Conservation (phyloP, 2,888 invertebrate genomes). For the Andricus curvator region DNA sequence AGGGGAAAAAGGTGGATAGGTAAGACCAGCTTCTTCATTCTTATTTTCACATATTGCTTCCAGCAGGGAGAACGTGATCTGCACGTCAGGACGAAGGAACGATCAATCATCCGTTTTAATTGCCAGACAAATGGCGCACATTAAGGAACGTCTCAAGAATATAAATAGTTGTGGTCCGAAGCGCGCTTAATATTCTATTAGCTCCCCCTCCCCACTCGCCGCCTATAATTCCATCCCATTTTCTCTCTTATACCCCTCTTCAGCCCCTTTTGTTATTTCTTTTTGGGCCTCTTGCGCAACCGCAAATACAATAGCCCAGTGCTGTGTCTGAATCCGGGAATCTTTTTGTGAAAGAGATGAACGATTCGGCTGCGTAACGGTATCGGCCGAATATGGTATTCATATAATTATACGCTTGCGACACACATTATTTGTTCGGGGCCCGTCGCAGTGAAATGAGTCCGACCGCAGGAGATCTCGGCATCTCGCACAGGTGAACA, state of each 20-base stretch:
- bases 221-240: neutral
- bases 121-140: conserved; percentile 69
- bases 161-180: conserved; percentile 58
- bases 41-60: conserved; percentile 57
- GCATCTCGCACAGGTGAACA: neutral
- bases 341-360: conserved; percentile 66
- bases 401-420: conserved; percentile 69
- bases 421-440: conserved; percentile 68
- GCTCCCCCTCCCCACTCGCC: conserved; percentile 6
- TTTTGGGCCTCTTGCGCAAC: conserved; percentile 53
- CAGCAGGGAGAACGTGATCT: conserved; percentile 54
- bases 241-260: neutral
- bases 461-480: conserved; percentile 1
- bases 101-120: conserved; percentile 72
- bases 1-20: neutral
- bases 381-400: conserved; percentile 65
- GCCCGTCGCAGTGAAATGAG: conserved; percentile 6
- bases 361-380: conserved; percentile 60
- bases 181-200: conserved; percentile 66
- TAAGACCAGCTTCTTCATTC: conserved; percentile 23
- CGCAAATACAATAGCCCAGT: conserved; percentile 59
- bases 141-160: conserved; percentile 63
- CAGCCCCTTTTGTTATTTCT: neutral
- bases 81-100: conserved; percentile 57
- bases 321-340: conserved; percentile 62